Conservation (phyloP, 2,888 invertebrate species). For the Phyllotreta striolata region DNA sequence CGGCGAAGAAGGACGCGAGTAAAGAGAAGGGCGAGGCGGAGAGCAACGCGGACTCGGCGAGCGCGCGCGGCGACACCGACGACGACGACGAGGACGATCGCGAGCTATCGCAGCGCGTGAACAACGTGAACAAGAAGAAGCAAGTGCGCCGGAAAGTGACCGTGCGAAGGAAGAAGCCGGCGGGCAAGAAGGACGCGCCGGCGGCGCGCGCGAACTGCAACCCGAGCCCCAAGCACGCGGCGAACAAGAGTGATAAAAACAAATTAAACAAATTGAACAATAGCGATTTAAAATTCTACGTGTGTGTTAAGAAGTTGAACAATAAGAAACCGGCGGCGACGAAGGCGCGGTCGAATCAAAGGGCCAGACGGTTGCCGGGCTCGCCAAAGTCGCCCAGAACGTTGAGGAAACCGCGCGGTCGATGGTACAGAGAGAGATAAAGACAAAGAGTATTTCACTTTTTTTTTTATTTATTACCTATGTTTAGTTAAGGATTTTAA, state of each 20-base stretch:
- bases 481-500: conserved; percentile 28
- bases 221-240: conserved; percentile 25
- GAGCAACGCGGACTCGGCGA: conserved; percentile 49
- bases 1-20: conserved; percentile 54
- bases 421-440: conserved; percentile 61
- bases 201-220: neutral
- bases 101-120: conserved; percentile 48
- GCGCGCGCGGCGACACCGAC: conserved; percentile 47
- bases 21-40: conserved; percentile 48
- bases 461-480: conserved; percentile 29
- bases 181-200: conserved; percentile 33
- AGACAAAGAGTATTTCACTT: conserved; percentile 25
- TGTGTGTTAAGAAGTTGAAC: conserved; percentile 72
- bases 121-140: conserved; percentile 32
- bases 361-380: conserved; percentile 49
- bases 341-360: conserved; percentile 43
- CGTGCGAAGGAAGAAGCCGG: conserved; percentile 28
- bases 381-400: conserved; percentile 59
- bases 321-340: conserved; percentile 49
- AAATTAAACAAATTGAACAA: conserved; percentile 52
- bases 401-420: conserved; percentile 57
- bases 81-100: conserved; percentile 44
- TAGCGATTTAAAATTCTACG: conserved; percentile 68
- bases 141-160: conserved; percentile 18
- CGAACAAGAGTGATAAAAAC: conserved; percentile 43